These are phyloP conservation scores for Heterohyrax brucei DNA, from an alignment of 2,797 vertebrate genomes.

Conservation along the genomic window DNA sequence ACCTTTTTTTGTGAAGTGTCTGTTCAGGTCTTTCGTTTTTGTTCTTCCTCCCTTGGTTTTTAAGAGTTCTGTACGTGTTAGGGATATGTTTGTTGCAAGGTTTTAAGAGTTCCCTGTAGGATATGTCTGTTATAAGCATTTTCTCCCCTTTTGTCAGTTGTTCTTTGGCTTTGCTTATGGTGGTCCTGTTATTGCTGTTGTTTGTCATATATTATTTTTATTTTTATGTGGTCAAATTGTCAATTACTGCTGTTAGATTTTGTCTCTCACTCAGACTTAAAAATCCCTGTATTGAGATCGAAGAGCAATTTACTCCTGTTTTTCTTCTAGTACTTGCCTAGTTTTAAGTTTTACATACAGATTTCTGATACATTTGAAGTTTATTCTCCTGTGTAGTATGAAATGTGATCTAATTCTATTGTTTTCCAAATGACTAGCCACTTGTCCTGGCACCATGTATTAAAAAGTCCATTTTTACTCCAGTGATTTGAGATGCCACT, in stretches of 20 bases:
- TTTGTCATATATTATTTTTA: not conserved
- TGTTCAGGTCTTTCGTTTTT: not conserved
- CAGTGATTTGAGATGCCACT: conserved; percentile 25
- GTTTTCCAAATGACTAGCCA: not conserved
- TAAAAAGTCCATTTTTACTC: conserved; percentile 40
- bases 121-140: not conserved
- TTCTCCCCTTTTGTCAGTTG: not conserved
- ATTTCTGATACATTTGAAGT: conserved; percentile 16
- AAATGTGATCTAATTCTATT: conserved; percentile 18
- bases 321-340: not conserved
- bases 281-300: not conserved
- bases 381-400: conserved; percentile 33
- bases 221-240: conserved; percentile 40
- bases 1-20: not conserved
- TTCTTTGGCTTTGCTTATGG: not conserved
- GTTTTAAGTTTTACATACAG: conserved; percentile 40
- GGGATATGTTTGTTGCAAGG: too few species aligned
- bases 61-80: not conserved
- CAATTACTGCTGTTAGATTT: not conserved
- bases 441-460: conserved; percentile 19
- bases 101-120: not conserved
- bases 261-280: conserved; percentile 39
- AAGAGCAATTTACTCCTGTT: conserved; percentile 54
- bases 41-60: conserved; percentile 5
- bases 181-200: not conserved